These are phyloP conservation scores for Calycopis cecrops DNA, from an alignment of 1,140 invertebrate species.

Conservation along the genomic window DNA sequence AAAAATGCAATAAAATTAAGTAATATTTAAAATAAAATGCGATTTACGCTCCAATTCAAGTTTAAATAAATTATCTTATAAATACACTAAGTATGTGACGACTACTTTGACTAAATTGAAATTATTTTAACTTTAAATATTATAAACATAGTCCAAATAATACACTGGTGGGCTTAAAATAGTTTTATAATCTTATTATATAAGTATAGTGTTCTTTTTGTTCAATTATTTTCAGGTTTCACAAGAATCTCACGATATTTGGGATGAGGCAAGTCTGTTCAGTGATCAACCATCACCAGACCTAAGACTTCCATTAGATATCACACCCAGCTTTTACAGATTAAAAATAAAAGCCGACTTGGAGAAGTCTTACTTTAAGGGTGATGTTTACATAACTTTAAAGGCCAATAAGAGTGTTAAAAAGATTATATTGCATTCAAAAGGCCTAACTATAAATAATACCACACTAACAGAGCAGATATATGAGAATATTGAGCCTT, in stretches of 20 bases:
- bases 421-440: slow-evolving; percentile 80
- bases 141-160: too few species aligned
- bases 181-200: too few species aligned
- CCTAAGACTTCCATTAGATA: slow-evolving; percentile 75
- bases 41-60: too few species aligned
- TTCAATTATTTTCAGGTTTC: slow-evolving; percentile 42
- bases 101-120: too few species aligned
- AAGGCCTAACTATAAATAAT: slow-evolving; percentile 76
- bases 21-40: too few species aligned
- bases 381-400: slow-evolving; percentile 77
- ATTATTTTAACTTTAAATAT: too few species aligned
- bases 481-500: slow-evolving; percentile 52
- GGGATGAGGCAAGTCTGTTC: slow-evolving; percentile 57
- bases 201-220: not conserved
- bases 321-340: slow-evolving; percentile 82
- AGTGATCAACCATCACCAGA: slow-evolving; percentile 39
- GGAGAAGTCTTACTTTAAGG: slow-evolving; percentile 77
- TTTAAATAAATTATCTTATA: too few species aligned
- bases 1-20: too few species aligned
- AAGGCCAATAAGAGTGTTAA: slow-evolving; percentile 54
- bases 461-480: slow-evolving; percentile 63
- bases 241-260: slow-evolving; percentile 45
- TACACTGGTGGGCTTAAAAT: too few species aligned
- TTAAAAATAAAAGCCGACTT: slow-evolving; percentile 79
- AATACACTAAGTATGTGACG: too few species aligned